These are phyloP conservation scores for Falco concolor DNA, from an alignment of 2,797 vertebrate species.

Conservation along the genomic window DNA sequence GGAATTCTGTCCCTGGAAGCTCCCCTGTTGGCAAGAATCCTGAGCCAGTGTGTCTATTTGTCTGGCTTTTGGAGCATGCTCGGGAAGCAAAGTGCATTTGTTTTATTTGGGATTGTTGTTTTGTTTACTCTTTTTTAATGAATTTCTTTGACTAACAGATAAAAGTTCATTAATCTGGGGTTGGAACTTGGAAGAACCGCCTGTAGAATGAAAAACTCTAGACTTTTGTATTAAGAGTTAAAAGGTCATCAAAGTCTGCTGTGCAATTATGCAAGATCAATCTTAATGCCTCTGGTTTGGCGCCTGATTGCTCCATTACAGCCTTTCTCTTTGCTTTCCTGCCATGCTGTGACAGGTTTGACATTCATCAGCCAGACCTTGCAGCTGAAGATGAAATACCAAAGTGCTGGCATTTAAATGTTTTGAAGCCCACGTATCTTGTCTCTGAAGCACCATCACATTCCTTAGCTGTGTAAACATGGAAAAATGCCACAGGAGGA, in stretches of 20 bases:
- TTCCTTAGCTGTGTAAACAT: constrained; percentile 17
- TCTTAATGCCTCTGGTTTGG: background rate
- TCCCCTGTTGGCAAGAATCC: background rate
- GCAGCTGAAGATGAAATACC: constrained; percentile 22
- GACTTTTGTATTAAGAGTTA: background rate
- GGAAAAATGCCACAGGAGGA: constrained; percentile 14
- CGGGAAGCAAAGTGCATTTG: background rate
- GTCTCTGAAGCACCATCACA: background rate
- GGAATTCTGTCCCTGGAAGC: background rate
- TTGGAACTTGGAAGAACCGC: background rate
- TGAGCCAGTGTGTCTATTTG: accelerated
- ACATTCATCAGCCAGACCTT: background rate
- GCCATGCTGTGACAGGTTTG: background rate
- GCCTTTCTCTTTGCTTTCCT: background rate
- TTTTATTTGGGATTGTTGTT: background rate
- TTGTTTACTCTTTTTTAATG: background rate
- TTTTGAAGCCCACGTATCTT: background rate
- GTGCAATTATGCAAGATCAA: background rate
- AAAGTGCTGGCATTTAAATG: background rate
- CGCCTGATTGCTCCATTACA: background rate
- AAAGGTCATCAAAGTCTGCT: background rate
- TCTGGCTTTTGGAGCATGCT: background rate
- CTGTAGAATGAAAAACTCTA: background rate
- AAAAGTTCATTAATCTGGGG: background rate
- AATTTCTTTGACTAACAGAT: background rate